Base-by-base conservation (phyloP, 2,888 invertebrate genomes). In the Lamproptera curius region DNA sequence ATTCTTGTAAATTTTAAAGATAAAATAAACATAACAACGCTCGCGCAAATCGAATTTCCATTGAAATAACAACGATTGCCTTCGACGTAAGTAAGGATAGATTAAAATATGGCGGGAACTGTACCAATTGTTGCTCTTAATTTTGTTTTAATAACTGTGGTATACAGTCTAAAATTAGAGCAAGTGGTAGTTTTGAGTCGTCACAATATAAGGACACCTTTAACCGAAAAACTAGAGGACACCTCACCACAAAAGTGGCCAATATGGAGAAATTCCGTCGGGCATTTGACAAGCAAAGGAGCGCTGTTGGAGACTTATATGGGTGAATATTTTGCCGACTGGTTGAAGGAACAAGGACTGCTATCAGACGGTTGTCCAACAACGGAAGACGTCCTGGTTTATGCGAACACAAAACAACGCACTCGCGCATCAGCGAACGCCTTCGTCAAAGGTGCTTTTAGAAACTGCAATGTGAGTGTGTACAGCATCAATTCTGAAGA, bases 141-240 rank as follows among this genome's bases (percentile, higher is more conserved):
- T n/a, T n/a, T n/a, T n/a, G n/a, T n/a, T n/a, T n/a, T n/a, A n/a
- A n/a, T n/a, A n/a, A n/a, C n/a, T n/a, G n/a, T n/a, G n/a, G n/a
- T n/a, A n/a, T n/a, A n/a, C 14, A 14, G 35, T 31, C 3, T 44
- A 2, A 44, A 42, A 39, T 52, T 73, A 16, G 56, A 65, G 44
- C 73, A 80, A 69, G 76, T 81, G 20, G 48, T 81, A 1, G 64
- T 80, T 42, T 52, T 84, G 11, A 76, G 82, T 23, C 67, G 84
- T 14, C 84, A 84, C 53, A 76, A 75, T 45, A 51, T 83, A 3
- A 62, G 84, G 5, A 67, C 77, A 4, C 82, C 84, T 8, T 54
- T 82, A 11, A 65, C 65, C 0, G 55, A 55, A 1, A 62, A 62
- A 16, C 50, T 81, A 1, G 55, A 64, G 16, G 41, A 47, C 26